Evolutionary conservation across 2,113 vertebrate genomes (phyloP).

Genomic region (Leucopternis melanops): DNA sequence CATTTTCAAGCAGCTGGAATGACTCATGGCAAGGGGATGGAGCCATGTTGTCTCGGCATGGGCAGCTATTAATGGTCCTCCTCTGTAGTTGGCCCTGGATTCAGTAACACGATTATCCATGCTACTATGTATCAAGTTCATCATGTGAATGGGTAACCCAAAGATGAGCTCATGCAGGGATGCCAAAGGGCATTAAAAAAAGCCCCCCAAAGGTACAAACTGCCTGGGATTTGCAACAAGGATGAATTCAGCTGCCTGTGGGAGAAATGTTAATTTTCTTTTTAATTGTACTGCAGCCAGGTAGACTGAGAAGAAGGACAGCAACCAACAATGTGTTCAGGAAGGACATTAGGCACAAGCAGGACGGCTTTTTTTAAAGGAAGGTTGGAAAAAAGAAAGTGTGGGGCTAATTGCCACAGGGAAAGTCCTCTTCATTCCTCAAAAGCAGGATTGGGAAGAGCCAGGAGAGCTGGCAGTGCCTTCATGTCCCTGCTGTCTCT

Average conservation of each 20-base stretch:
- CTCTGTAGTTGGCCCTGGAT: background rate
- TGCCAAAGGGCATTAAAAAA: background rate
- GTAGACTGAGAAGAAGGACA: background rate
- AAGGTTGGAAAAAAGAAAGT: background rate
- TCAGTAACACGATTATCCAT: background rate
- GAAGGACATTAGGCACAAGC: background rate
- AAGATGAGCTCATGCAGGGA: background rate
- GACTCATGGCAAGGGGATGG: background rate
- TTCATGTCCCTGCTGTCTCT: background rate
- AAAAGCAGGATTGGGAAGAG: background rate
- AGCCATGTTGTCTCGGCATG: background rate
- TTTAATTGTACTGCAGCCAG: background rate
- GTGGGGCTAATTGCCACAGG: background rate
- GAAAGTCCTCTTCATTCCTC: background rate
- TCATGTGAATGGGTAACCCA: background rate
- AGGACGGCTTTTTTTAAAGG: background rate
- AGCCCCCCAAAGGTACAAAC: background rate
- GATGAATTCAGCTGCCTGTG: background rate
- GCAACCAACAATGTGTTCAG: background rate
- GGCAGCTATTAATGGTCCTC: background rate
- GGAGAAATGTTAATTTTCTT: background rate
- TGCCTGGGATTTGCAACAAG: background rate
- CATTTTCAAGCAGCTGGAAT: constrained; percentile 12
- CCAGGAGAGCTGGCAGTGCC: background rate
- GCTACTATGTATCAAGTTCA: background rate